Evolutionary conservation across 2,113 vertebrate species (phyloP).

Genomic region (human): GRCh38 chr15:62474501-62475000

Average conservation of each 20-base stretch:
- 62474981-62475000: slow-evolving; percentile 51
- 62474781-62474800: neutral
- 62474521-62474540: neutral
- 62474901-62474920: slow-evolving; percentile 31
- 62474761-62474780: neutral
- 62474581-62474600: neutral
- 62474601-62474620: neutral
- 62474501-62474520: neutral
- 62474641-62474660: neutral
- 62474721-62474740: neutral
- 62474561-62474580: neutral
- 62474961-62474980: slow-evolving; percentile 71
- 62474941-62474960: slow-evolving; percentile 74
- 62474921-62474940: neutral
- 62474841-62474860: slow-evolving; percentile 23
- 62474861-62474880: slow-evolving; percentile 13
- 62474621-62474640: neutral
- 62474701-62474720: neutral
- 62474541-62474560: neutral
- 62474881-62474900: slow-evolving; percentile 38
- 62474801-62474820: neutral
- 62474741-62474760: neutral
- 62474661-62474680: neutral
- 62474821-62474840: neutral
- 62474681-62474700: neutral